Conservation (phyloP, 2,113 vertebrate species). For the Orycteropus afer region DNA sequence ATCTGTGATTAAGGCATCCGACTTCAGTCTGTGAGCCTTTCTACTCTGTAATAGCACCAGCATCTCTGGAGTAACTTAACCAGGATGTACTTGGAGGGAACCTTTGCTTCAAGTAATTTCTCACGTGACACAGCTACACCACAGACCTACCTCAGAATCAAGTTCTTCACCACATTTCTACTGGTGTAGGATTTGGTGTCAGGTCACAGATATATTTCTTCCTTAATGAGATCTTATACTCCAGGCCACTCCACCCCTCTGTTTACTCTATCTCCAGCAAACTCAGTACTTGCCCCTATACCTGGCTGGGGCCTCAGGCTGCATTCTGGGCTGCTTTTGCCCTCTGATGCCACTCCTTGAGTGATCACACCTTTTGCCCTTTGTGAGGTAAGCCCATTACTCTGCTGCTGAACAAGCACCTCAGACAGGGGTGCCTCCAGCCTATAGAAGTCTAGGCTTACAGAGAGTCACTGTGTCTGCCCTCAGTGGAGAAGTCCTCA, state of each 20-base stretch:
- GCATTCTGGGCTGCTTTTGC: not conserved
- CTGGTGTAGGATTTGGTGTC: not conserved
- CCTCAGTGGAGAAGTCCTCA: fast-evolving
- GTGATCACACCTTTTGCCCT: not conserved
- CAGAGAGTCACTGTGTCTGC: not conserved
- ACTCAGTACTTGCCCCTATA: not conserved
- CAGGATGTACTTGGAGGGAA: fast-evolving
- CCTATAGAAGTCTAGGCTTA: not conserved
- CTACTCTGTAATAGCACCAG: no score
- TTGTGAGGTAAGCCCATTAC: constrained; percentile 63
- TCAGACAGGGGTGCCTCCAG: not conserved
- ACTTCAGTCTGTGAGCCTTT: not conserved
- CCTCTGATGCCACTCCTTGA: not conserved
- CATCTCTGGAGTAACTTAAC: not conserved
- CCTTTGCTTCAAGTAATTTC: not conserved
- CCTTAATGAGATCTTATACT: not conserved
- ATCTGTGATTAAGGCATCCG: fast-evolving
- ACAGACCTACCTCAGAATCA: constrained; percentile 32
- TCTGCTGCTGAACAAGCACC: not conserved
- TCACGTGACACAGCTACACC: not conserved
- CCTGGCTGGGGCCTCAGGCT: not conserved
- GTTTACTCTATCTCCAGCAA: not conserved
- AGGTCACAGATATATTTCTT: not conserved
- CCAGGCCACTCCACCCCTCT: fast-evolving
- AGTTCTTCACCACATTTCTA: not conserved